Conservation (phyloP, 37 sponge, comb jelly and placozoan species). For the Tethya wilhelma region DNA sequence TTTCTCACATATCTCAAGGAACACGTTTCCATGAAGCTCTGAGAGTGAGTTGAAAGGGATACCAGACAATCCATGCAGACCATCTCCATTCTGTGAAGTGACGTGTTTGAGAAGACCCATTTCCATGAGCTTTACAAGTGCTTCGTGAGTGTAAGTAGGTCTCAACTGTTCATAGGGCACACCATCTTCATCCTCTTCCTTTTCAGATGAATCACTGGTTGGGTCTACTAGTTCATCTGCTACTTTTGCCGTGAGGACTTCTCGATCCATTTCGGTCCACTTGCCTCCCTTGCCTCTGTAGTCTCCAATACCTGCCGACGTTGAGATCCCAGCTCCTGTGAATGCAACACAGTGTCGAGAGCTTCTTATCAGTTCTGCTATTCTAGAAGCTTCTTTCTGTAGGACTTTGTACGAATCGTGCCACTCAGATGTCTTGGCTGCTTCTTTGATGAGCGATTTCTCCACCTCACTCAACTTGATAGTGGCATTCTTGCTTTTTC, state of each 20-base stretch:
- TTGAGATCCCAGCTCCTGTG: constrained; percentile 79
- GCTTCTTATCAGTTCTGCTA: constrained; percentile 28
- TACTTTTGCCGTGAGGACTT: constrained; percentile 7
- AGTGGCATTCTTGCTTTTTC: constrained; percentile 27
- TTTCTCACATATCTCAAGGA: constrained; percentile 72
- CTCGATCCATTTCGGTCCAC: constrained; percentile 70
- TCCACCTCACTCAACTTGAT: constrained; percentile 21
- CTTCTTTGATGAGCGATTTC: constrained; percentile 59
- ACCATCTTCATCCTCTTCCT: constrained; percentile 57
- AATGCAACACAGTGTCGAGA: constrained; percentile 57
- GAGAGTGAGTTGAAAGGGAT: constrained; percentile 55
- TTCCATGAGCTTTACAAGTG: constrained; percentile 63
- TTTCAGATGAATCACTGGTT: constrained; percentile 4
- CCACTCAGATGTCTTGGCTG: constrained; percentile 61
- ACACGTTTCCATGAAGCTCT: constrained; percentile 86
- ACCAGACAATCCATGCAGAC: constrained; percentile 72
- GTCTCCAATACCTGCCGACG: constrained; percentile 79
- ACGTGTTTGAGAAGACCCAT: constrained; percentile 72
- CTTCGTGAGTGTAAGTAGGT: constrained; percentile 89
- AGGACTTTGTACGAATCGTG: constrained; percentile 41
- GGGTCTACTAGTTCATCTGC: neutral
- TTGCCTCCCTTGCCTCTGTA: constrained; percentile 77
- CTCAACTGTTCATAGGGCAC: constrained; percentile 78
- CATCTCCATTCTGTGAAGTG: constrained; percentile 87
- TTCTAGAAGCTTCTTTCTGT: constrained; percentile 14